These are phyloP conservation scores for Smithornis capensis DNA, from an alignment of 2,113 vertebrate species.

Conservation along the genomic window DNA sequence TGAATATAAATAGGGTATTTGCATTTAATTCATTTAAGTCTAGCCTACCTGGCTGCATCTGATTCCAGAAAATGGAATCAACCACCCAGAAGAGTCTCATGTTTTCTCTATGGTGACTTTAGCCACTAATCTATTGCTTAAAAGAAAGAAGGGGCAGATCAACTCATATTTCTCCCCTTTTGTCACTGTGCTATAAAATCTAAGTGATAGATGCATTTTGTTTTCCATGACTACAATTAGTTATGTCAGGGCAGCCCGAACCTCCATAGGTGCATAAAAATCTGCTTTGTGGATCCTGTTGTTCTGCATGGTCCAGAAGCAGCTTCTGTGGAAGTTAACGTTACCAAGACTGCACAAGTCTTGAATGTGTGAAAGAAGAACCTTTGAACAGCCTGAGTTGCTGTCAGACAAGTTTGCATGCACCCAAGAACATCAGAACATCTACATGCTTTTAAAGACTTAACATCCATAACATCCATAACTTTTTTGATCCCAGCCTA, in stretches of 20 bases:
- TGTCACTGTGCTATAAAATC: background rate
- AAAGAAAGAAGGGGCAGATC: background rate
- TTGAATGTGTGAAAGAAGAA: background rate
- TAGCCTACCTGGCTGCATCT: background rate
- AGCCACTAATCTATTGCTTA: background rate
- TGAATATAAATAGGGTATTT: background rate
- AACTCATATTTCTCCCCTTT: background rate
- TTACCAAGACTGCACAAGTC: background rate
- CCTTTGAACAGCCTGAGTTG: background rate
- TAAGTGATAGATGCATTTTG: background rate
- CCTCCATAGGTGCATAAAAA: background rate
- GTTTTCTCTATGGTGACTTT: background rate
- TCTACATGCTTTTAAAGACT: background rate
- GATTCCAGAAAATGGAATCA: background rate
- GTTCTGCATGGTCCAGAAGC: background rate
- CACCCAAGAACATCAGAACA: background rate
- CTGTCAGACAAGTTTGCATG: background rate
- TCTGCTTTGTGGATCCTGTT: background rate
- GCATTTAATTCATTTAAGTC: background rate
- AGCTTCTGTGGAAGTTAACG: background rate
- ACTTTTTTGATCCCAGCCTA: background rate
- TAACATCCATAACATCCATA: background rate
- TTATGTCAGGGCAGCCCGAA: background rate
- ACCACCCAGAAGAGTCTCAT: background rate
- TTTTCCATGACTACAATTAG: background rate